phyloP scores from a whole-genome alignment of 2,888 invertebrate genomes.

The Podabrus alpinus region DNA sequence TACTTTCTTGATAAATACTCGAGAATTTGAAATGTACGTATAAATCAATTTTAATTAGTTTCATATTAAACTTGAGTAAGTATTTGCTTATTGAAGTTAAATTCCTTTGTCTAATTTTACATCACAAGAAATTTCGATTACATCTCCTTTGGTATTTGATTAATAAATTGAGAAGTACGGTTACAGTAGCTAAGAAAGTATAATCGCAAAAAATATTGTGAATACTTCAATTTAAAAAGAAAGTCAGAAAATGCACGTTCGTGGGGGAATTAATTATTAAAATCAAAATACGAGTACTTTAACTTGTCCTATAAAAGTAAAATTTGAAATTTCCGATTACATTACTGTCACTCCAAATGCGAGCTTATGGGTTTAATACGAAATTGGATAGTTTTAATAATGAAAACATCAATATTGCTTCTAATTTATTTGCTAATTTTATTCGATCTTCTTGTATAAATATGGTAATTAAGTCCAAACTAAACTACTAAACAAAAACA shows the following conservation, averaged over 20 bases:
- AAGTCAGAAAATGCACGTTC: background rate
- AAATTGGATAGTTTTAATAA: background rate
- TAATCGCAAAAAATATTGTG: background rate
- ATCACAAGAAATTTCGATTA: background rate
- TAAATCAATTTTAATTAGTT: conserved; percentile 31
- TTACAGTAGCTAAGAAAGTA: background rate
- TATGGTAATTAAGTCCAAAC: conserved; percentile 13
- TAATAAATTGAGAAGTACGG: background rate
- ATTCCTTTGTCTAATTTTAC: background rate
- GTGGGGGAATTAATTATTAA: background rate
- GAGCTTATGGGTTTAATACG: background rate
- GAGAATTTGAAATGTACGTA: conserved; percentile 22
- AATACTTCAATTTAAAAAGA: background rate
- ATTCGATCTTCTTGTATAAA: conserved; percentile 14
- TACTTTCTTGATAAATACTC: conserved; percentile 25
- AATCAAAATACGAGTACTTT: background rate
- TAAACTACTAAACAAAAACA: background rate
- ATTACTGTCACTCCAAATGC: background rate
- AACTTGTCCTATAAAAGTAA: background rate
- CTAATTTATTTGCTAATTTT: conserved; percentile 28
- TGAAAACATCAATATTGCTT: background rate
- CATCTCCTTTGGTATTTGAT: background rate
- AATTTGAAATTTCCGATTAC: background rate
- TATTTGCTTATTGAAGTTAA: conserved; percentile 5
- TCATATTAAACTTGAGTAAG: conserved; percentile 15